Conservation (phyloP, 23 tunicate species). For the Ascidia mentula region DNA sequence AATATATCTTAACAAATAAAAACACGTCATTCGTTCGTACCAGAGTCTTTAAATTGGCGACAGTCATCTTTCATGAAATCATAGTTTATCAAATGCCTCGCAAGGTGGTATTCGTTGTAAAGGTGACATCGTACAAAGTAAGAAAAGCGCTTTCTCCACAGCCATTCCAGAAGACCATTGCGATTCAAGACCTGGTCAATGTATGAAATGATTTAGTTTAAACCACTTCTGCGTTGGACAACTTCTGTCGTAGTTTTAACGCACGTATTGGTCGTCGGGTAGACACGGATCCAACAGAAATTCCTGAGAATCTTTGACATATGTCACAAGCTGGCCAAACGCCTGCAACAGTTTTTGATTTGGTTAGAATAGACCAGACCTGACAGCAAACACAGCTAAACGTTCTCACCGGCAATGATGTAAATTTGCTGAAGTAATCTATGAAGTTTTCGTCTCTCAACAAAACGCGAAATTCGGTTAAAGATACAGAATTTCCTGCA, state of each 20-base stretch:
- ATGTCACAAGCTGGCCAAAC: constrained; percentile 52
- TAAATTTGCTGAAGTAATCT: constrained; percentile 80
- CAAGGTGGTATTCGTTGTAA: constrained; percentile 45
- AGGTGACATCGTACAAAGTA: constrained; percentile 43
- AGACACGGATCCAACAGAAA: constrained; percentile 48
- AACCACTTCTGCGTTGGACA: not conserved
- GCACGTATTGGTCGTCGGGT: constrained; percentile 38
- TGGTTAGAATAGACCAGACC: not conserved
- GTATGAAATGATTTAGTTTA: not conserved
- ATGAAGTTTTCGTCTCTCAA: constrained; percentile 53
- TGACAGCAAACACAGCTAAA: not conserved
- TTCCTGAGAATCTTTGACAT: constrained; percentile 8
- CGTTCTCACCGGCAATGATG: constrained; percentile 72
- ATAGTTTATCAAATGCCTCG: constrained; percentile 27
- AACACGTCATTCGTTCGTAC: too few species aligned
- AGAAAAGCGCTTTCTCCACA: constrained; percentile 65
- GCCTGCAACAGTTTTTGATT: constrained; percentile 40
- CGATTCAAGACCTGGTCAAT: constrained; percentile 24
- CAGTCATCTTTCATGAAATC: constrained; percentile 15
- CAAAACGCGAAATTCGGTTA: constrained; percentile 44
- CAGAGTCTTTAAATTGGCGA: constrained; percentile 4
- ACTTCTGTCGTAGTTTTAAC: not conserved
- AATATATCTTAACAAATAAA: too few species aligned
- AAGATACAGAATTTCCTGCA: constrained; percentile 19
- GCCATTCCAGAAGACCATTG: constrained; percentile 65